Conservation (phyloP, 2,888 invertebrate genomes). For the Tanytarsus gracilentus region DNA sequence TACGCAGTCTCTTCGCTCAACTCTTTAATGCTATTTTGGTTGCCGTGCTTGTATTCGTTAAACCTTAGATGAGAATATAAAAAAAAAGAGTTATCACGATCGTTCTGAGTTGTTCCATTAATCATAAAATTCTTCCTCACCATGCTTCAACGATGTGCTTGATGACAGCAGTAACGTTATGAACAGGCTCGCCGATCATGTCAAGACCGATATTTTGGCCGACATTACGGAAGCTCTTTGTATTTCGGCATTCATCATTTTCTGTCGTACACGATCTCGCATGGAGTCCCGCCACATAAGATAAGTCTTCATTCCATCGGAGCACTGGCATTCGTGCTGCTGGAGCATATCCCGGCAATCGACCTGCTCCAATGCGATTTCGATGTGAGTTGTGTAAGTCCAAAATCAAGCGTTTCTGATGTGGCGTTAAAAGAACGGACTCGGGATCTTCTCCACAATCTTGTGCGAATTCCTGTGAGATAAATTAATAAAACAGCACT, state of each 20-base stretch:
- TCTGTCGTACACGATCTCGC: slow-evolving; percentile 3
- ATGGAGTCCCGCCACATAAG: slow-evolving; percentile 24
- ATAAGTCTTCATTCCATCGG: slow-evolving; percentile 25
- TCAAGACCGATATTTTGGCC: slow-evolving; percentile 26
- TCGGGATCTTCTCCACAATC: slow-evolving; percentile 15
- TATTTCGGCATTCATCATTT: slow-evolving; percentile 26
- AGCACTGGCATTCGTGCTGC: slow-evolving; percentile 11
- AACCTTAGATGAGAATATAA: background rate
- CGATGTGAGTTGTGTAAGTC: slow-evolving; percentile 15
- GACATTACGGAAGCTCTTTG: slow-evolving; percentile 10
- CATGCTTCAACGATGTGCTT: slow-evolving; percentile 10
- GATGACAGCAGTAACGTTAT: slow-evolving; percentile 9
- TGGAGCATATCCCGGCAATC: slow-evolving; percentile 7
- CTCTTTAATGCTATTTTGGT: background rate
- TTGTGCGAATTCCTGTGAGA: slow-evolving; percentile 15
- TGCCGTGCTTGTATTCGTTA: slow-evolving; percentile 9
- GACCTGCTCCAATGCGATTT: slow-evolving; percentile 3
- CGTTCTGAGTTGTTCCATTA: background rate
- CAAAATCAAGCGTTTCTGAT: slow-evolving; percentile 3
- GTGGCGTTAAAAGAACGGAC: background rate
- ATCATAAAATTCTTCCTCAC: background rate
- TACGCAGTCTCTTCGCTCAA: slow-evolving; percentile 9
- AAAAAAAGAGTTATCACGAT: background rate
- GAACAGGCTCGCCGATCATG: background rate
- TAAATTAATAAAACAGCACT: too few relatives aligned